Conservation (phyloP, 2,113 vertebrate genomes). For the Anhinga rufa region DNA sequence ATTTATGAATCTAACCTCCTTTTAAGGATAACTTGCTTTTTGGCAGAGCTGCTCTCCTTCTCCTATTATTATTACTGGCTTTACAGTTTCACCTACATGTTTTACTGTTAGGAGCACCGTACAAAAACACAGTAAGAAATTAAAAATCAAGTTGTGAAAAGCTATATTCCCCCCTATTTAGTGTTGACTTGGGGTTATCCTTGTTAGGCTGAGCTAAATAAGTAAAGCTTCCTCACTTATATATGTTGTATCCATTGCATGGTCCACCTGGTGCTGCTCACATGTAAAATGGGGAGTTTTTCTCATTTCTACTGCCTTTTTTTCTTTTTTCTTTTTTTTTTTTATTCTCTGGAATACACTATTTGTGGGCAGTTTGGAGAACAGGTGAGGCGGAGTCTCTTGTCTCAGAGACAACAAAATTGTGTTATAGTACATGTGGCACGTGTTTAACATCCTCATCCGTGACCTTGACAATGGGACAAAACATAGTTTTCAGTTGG, state of each 20-base stretch:
- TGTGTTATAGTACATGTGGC: neutral
- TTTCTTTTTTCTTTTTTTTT: neutral
- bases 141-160: neutral
- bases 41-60: neutral
- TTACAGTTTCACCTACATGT: slow-evolving; percentile 16
- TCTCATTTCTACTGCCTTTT: neutral
- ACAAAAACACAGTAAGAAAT: neutral
- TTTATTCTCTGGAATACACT: neutral
- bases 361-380: neutral
- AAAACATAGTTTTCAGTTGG: neutral
- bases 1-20: slow-evolving; percentile 51
- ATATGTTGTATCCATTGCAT: neutral
- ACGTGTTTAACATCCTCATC: neutral
- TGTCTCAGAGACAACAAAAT: neutral
- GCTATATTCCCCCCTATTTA: neutral
- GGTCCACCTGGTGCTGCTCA: neutral
- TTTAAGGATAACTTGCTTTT: slow-evolving; percentile 52
- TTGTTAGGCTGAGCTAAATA: neutral
- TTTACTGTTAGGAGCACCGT: neutral
- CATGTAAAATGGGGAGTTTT: neutral
- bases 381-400: neutral
- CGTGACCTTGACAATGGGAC: neutral
- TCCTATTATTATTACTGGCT: slow-evolving; percentile 18
- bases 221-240: neutral
- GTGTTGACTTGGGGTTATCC: neutral